phyloP scores from a whole-genome alignment of 2,113 vertebrate species.

The Dendropsophus ebraccatus region DNA sequence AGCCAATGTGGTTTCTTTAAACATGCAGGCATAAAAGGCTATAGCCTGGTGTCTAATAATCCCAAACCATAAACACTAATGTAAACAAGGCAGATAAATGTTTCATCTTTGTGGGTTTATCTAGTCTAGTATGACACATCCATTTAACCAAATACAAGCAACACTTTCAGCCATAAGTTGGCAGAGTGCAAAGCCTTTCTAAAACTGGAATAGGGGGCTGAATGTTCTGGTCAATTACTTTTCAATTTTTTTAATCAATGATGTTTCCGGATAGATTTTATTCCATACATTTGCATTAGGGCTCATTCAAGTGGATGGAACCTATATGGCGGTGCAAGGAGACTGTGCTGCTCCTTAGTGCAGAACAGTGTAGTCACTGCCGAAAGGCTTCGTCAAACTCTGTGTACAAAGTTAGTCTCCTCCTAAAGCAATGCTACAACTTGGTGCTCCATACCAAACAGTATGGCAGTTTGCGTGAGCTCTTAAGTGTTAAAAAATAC shows the following conservation, averaged over 20 bases:
- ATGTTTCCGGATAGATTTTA: background rate
- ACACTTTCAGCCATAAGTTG: background rate
- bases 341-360: background rate
- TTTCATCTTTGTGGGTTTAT: background rate
- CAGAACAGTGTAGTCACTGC: background rate
- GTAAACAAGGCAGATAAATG: slow-evolving; percentile 32
- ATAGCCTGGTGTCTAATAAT: slow-evolving; percentile 9
- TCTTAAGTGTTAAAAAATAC: no score
- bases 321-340: no score
- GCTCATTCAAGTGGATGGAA: no score
- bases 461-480: background rate
- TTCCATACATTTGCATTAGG: background rate
- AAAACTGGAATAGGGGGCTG: background rate
- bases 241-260: background rate
- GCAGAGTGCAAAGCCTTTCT: background rate
- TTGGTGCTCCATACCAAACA: background rate
- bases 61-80: slow-evolving; percentile 21
- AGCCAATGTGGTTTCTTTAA: slow-evolving; percentile 21
- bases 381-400: background rate
- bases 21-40: background rate
- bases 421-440: background rate
- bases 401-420: background rate
- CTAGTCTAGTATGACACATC: background rate
- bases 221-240: background rate
- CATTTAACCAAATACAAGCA: background rate